Conservation (phyloP, 2,797 vertebrate genomes). For the Macroramphosus scolopax region DNA sequence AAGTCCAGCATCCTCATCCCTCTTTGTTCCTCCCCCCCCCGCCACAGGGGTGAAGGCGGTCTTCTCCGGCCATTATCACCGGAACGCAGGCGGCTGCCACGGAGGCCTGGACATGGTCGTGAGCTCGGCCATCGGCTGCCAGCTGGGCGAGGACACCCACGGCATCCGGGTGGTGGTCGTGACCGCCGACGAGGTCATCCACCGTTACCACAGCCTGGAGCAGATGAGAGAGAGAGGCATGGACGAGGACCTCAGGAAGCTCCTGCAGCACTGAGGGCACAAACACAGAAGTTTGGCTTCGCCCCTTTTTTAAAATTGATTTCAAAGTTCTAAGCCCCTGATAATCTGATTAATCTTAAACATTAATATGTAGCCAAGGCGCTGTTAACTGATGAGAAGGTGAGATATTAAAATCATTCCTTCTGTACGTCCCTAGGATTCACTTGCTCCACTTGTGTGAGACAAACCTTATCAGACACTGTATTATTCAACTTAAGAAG, state of each 20-base stretch:
- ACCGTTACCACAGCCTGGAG: constrained; percentile 87
- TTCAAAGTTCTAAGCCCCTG: constrained; percentile 1
- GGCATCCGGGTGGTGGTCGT: constrained; percentile 90
- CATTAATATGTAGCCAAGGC: no score
- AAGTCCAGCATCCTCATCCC: neutral
- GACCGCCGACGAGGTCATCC: constrained; percentile 81
- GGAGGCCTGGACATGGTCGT: constrained; percentile 90
- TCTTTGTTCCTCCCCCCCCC: constrained; percentile 8
- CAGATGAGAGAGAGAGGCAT: constrained; percentile 78
- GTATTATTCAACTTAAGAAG: no score
- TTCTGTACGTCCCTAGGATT: no score
- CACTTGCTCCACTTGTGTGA: no score
- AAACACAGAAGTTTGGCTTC: neutral
- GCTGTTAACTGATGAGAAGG: no score
- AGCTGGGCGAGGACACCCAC: constrained; percentile 87
- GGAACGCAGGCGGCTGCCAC: constrained; percentile 88
- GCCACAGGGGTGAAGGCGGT: constrained; percentile 87
- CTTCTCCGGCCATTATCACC: constrained; percentile 94
- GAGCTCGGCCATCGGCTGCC: constrained; percentile 94
- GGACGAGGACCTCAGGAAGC: constrained; percentile 80
- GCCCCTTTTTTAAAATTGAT: constrained; percentile 2
- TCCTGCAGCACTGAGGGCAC: constrained; percentile 63
- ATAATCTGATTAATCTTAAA: no score
- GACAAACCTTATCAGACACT: no score
- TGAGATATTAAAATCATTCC: no score